Evolutionary conservation across 2,888 invertebrate genomes (phyloP), one percentile per base, ranked within the genome.

Genomic region (Leptinotarsa peninsularis): DNA sequence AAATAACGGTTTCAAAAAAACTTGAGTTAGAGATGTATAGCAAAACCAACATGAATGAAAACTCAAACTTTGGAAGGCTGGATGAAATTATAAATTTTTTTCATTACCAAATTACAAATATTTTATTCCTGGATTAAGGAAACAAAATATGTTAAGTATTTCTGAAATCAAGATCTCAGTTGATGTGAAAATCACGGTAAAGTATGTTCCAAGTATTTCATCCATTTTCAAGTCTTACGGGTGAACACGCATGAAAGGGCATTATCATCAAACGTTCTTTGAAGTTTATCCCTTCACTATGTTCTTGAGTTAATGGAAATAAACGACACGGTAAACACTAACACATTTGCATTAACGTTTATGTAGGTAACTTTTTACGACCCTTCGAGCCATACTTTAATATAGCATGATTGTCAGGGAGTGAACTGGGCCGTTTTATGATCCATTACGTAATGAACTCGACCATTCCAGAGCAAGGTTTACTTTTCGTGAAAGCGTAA

Each of bases 341-440:
- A 70, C 70, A 70, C 49, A 58, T 70, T 70, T 70, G 70, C 70
- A 58, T 70, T 70, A 58, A 58, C 58, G 58, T 70, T 70, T 60
- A 70, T 70, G 70, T 49, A 23, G 54, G 70, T 70, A 70, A 70
- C 70, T 76, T 78, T 78, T 78, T 74, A 78, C 75, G 73, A 76
- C 76, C 70, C 49, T 49, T 50, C 52, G 66, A 73, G 74, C 72
- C 66, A 74, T 50, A 71, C 72, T 68, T 75, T 71, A 68, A 56
- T 69, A 68, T 70, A 49, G 74, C 71, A 74, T 73, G 76, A 76
- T 74, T 75, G 74, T 74, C 74, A 67, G 69, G 71, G 63, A 68
- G 71, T 76, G 70, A 72, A 69, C 78, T 74, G 52, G 76, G 69
- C 74, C 69, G 67, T 77, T 75, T 78, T 76, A 78, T 75, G 76